A percentile compares a stretch with the other conserved stretches of the same genome.
Evolutionary conservation across 1,140 invertebrate species (phyloP).

Genomic region (Theocolax elegans): DNA sequence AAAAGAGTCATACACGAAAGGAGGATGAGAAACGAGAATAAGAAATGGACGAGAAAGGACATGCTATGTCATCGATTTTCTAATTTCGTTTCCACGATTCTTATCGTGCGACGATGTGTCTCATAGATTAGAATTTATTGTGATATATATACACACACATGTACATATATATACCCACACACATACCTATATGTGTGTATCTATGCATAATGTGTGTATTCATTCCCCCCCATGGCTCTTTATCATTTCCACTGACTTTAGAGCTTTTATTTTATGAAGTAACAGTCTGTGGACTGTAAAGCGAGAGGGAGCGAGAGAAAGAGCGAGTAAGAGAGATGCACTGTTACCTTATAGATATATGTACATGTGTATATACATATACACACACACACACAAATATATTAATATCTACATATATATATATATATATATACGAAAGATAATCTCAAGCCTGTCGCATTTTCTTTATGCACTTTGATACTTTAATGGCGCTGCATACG

Average conservation of each 20-base stretch:
- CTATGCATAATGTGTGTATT: background rate
- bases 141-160: background rate
- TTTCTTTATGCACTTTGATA: conserved; percentile 42
- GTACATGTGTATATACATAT: too few species aligned
- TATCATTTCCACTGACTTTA: conserved; percentile 31
- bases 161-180: too few species aligned
- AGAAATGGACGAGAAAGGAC: too few species aligned
- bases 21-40: too few species aligned
- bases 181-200: too few species aligned
- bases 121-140: conserved; percentile 34
- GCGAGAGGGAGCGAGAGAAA: background rate
- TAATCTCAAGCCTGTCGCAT: conserved; percentile 9
- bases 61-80: conserved; percentile 28
- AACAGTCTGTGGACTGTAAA: conserved; percentile 14
- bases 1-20: too few species aligned
- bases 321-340: conserved; percentile 23
- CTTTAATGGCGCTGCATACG: conserved; percentile 34
- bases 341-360: conserved; percentile 18
- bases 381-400: background rate
- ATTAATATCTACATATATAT: background rate
- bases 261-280: conserved; percentile 27
- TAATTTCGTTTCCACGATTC: conserved; percentile 31
- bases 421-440: conserved; percentile 11
- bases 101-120: conserved; percentile 21
- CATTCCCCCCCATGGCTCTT: conserved; percentile 13